Percentiles rank a stretch among this genome's conserved stretches.
phyloP scores from a whole-genome alignment of 2,888 invertebrate genomes.

The Caenorhabditis wallacei region DNA sequence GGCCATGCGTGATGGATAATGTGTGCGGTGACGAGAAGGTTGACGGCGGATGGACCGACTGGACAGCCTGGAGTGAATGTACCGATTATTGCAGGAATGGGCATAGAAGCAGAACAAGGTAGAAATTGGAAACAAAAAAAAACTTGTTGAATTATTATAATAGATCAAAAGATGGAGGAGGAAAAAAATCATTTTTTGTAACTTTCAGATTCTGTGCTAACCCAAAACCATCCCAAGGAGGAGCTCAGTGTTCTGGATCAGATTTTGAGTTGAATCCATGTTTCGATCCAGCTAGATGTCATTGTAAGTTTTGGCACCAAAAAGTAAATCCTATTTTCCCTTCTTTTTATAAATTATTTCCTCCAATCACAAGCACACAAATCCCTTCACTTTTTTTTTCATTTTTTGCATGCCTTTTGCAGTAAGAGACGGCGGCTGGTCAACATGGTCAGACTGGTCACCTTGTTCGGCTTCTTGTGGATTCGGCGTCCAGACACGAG shows the following conservation, averaged over 20 bases:
- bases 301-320: conserved; percentile 76
- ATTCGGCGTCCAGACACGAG: conserved; percentile 77
- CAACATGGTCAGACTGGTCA: conserved; percentile 80
- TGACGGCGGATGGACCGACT: conserved; percentile 82
- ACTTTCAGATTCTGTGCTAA: conserved; percentile 78
- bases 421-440: conserved; percentile 78
- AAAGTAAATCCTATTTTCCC: not conserved
- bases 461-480: conserved; percentile 80
- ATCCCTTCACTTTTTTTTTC: conserved; percentile 15
- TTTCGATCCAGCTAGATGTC: conserved; percentile 73
- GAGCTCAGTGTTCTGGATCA: conserved; percentile 79
- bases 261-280: conserved; percentile 83
- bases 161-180: too few species aligned
- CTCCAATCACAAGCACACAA: not conserved
- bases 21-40: conserved; percentile 67
- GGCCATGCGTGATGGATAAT: conserved; percentile 72
- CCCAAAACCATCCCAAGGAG: conserved; percentile 80
- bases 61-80: conserved; percentile 80
- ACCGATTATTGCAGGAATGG: conserved; percentile 80
- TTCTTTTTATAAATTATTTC: conserved; percentile 23
- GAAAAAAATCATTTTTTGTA: too few species aligned
- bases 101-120: conserved; percentile 81
- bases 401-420: conserved; percentile 35
- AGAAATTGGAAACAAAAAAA: conserved; percentile 3
- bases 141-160: too few species aligned